These are phyloP conservation scores for Gorsachius magnificus DNA, from an alignment of 2,797 vertebrate species.

Conservation along the genomic window DNA sequence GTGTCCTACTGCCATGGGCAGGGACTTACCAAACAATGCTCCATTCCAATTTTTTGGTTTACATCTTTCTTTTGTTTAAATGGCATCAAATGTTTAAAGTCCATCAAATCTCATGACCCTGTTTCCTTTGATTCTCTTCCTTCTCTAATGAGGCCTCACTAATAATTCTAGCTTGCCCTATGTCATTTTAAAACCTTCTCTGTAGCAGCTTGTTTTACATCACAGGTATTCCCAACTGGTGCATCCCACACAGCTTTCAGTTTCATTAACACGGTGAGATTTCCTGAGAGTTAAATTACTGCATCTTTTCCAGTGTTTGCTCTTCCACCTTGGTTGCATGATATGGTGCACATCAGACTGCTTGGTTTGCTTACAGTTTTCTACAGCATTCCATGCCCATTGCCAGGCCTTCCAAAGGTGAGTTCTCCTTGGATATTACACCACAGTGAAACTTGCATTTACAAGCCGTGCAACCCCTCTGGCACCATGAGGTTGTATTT, in stretches of 20 bases:
- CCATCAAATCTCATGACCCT: not conserved
- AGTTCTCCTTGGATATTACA: not conserved
- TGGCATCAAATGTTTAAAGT: not conserved
- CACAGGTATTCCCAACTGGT: not conserved
- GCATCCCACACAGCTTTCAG: not conserved
- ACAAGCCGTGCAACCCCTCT: not conserved
- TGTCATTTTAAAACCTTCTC: not conserved
- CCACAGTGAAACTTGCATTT: not conserved
- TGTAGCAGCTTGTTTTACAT: not conserved
- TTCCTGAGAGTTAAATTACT: not conserved
- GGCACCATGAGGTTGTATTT: not conserved
- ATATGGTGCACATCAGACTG: not conserved
- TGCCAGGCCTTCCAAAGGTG: not conserved
- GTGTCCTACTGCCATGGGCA: not conserved
- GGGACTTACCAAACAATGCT: not conserved
- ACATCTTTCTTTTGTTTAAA: not conserved
- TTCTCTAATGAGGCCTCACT: not conserved
- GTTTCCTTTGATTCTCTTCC: not conserved
- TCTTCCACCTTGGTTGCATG: not conserved
- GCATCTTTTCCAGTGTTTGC: not conserved
- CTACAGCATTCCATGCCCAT: not conserved
- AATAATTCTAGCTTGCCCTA: not conserved
- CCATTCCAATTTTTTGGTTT: not conserved
- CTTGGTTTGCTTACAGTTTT: not conserved
- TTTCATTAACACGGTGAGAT: not conserved